Base-by-base conservation (phyloP, 2,113 vertebrate species). In the Dinomys branickii region DNA sequence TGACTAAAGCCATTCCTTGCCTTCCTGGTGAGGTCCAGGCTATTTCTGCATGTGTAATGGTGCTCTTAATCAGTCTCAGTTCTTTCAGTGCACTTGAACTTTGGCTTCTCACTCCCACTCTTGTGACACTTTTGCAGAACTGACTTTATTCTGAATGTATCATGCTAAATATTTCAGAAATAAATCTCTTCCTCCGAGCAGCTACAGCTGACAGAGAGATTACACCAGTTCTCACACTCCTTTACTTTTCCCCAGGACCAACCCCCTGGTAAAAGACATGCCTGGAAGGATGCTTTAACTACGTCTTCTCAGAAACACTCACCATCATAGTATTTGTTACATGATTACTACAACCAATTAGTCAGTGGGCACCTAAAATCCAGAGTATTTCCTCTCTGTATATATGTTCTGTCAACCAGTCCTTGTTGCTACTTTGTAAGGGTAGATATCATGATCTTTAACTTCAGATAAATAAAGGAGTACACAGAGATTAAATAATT, bases 281-380 rank as follows among this genome's bases (percentile, higher is more conserved):
- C 50, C 19, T 20, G 14, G 8, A 71, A 54, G 56, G 7, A 22
- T 54, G 17, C 17, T 19, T 20, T 44, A 22, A 44, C 35, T 28
- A 12, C 59, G 11, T 82, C 38, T 7, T 75, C 67, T 44, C 38
- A n/a, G 89, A 73, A 47, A 13, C 19, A 10, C 3, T 5, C 3
- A 28, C 5, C 7, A 6, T 52, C 0, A 0, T 5, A 4, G 24
- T 1, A 20, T 1, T 4, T 5, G 6, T 20, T 35, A 7, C 5
- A 0, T 35, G 14, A 0, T 5, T 5, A 24, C 9, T 0, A 2
- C 7, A 65, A 0, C 16, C 33, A 14, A 0, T 7, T 7, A 33
- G 24, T 54, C 3, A 0, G n/a, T 1, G 11, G 38, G 22, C 28
- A 24, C 54, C 69, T 52, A 13, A 24, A 65, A 2, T 61, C 59